phyloP scores from a whole-genome alignment of 2,113 vertebrate genomes.

The Anoura caudifer region DNA sequence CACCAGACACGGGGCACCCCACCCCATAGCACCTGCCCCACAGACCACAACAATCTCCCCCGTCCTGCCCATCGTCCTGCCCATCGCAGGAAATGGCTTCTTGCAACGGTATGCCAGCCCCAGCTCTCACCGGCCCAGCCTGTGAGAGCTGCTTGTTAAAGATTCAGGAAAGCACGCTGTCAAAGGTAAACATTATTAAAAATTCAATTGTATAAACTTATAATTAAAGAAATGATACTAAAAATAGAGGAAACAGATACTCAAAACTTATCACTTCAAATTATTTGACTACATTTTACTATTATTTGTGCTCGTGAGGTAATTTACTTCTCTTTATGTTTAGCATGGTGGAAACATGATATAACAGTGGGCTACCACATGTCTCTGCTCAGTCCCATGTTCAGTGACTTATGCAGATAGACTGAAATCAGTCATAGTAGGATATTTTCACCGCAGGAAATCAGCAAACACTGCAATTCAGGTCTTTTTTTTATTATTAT shows the following conservation, averaged over 20 bases:
- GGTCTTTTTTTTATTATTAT: background rate
- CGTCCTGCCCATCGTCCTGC: background rate
- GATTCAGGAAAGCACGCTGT: background rate
- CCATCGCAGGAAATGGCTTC: background rate
- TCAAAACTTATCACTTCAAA: background rate
- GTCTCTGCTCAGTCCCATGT: background rate
- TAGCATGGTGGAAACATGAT: background rate
- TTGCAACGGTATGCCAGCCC: background rate
- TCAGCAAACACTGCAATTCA: background rate
- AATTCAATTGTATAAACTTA: background rate
- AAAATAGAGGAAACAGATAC: background rate
- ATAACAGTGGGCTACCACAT: background rate
- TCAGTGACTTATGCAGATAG: background rate
- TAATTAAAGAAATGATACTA: background rate
- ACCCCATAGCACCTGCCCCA: background rate
- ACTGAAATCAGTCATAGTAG: background rate
- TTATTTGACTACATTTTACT: background rate
- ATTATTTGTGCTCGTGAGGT: background rate
- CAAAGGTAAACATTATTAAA: conserved; percentile 3
- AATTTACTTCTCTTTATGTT: background rate
- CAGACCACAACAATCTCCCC: background rate
- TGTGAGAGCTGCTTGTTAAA: background rate
- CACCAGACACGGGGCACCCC: background rate
- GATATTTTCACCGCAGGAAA: background rate
- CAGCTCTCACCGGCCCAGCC: background rate